Evolutionary conservation across 2,888 invertebrate genomes (phyloP).

Genomic region (Orthonychiurus folsomi): DNA sequence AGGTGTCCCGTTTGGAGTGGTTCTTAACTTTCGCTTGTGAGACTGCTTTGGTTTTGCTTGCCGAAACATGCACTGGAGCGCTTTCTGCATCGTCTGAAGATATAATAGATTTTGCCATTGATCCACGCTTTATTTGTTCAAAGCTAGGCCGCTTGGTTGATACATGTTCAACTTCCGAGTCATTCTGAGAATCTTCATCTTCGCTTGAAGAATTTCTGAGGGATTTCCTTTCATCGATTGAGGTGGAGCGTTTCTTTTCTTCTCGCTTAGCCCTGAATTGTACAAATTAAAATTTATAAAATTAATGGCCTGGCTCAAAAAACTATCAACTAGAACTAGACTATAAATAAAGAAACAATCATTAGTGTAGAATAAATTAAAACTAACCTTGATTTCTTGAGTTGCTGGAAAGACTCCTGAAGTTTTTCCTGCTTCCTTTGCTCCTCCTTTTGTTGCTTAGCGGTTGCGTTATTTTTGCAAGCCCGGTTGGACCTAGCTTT

Average conservation of each 20-base stretch:
- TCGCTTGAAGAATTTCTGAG: constrained; percentile 52
- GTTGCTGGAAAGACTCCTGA: constrained; percentile 77
- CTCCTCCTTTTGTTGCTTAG: constrained; percentile 70
- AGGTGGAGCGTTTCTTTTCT: constrained; percentile 78
- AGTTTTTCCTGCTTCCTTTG: constrained; percentile 76
- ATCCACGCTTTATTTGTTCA: neutral
- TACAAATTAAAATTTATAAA: neutral
- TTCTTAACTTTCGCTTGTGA: constrained; percentile 14
- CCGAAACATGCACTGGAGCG: neutral
- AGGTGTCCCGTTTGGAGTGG: constrained; percentile 40
- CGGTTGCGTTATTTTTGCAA: constrained; percentile 56
- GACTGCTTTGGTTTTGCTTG: constrained; percentile 13
- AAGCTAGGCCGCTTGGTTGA: constrained; percentile 41
- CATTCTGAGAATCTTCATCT: constrained; percentile 49
- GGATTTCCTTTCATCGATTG: constrained; percentile 64
- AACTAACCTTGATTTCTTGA: constrained; percentile 59
- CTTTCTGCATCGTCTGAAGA: constrained; percentile 9
- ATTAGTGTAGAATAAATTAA: neutral
- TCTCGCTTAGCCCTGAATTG: constrained; percentile 64
- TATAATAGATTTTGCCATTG: constrained; percentile 10
- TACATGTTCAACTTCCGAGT: constrained; percentile 44
- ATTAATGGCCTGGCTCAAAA: constrained; percentile 4
- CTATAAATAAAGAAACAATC: neutral
- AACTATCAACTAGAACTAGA: neutral
- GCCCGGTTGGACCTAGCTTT: constrained; percentile 72